phyloP scores from a whole-genome alignment of 2,888 invertebrate species.

The Ypsolopha sequella region DNA sequence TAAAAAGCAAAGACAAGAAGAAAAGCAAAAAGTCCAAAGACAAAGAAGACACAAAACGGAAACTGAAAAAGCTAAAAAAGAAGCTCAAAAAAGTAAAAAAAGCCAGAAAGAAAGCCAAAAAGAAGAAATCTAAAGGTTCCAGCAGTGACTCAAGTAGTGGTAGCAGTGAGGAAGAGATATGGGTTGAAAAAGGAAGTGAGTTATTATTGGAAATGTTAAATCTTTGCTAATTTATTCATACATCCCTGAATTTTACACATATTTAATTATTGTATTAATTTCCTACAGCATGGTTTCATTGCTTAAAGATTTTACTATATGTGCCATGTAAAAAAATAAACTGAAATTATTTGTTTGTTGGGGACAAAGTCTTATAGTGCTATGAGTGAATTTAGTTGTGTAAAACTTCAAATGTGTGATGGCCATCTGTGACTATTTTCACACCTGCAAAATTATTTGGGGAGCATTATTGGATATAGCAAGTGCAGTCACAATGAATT shows the following conservation, averaged over 20 bases:
- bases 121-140: slow-evolving; percentile 47
- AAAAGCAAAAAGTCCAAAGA: slow-evolving; percentile 56
- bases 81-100: slow-evolving; percentile 66
- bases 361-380: too few relatives aligned
- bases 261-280: not conserved
- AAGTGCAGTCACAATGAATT: not conserved
- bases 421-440: not conserved
- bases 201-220: slow-evolving; percentile 4
- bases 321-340: too few relatives aligned
- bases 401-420: not conserved
- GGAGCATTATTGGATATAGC: not conserved
- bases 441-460: too few relatives aligned
- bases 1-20: slow-evolving; percentile 54
- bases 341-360: too few relatives aligned
- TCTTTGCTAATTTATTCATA: not conserved
- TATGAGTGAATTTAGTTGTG: not conserved
- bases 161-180: slow-evolving; percentile 66
- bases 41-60: slow-evolving; percentile 67
- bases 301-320: too few relatives aligned
- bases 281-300: too few relatives aligned
- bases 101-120: slow-evolving; percentile 62
- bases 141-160: slow-evolving; percentile 45
- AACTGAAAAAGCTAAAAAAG: slow-evolving; percentile 68
- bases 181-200: slow-evolving; percentile 77
- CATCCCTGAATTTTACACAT: too few relatives aligned